A percentile compares a stretch with the other conserved stretches of the same genome.
These are phyloP conservation scores for Coturnix japonica DNA, from an alignment of 2,113 vertebrate genomes.

Conservation along the genomic window DNA sequence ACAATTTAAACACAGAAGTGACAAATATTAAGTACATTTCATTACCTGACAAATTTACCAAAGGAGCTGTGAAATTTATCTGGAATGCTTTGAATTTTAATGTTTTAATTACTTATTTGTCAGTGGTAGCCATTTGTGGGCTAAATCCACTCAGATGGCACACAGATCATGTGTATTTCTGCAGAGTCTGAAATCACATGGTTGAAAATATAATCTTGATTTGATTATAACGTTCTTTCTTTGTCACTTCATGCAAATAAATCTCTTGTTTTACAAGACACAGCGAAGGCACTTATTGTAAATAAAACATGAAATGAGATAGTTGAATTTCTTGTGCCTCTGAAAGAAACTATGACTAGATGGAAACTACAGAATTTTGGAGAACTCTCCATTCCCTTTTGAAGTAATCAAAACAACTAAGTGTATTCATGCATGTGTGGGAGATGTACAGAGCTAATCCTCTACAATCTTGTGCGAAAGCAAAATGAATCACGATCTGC, in stretches of 20 bases:
- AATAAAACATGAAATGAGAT: conserved; percentile 1
- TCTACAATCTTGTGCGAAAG: not conserved
- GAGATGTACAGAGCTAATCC: not conserved
- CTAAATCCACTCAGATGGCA: not conserved
- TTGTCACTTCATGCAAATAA: not conserved
- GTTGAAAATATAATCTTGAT: conserved; percentile 14
- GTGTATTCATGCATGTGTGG: not conserved
- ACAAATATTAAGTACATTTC: not conserved
- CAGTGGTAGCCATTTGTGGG: not conserved
- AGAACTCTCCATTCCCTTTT: not conserved
- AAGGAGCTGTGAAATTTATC: not conserved
- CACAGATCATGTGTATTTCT: not conserved
- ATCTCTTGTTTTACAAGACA: not conserved
- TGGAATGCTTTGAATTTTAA: not conserved
- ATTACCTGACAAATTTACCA: not conserved
- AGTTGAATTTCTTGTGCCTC: not conserved
- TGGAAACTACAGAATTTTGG: not conserved
- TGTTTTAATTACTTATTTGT: conserved; percentile 7
- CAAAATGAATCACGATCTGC: conserved; percentile 24
- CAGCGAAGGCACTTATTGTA: not conserved
- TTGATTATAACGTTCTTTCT: not conserved
- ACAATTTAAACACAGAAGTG: not conserved
- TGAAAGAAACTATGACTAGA: not conserved
- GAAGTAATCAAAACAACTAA: not conserved
- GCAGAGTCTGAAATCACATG: conserved; percentile 6